Base-by-base conservation (phyloP, 2,797 vertebrate genomes). In the Novumbra hubbsi region DNA sequence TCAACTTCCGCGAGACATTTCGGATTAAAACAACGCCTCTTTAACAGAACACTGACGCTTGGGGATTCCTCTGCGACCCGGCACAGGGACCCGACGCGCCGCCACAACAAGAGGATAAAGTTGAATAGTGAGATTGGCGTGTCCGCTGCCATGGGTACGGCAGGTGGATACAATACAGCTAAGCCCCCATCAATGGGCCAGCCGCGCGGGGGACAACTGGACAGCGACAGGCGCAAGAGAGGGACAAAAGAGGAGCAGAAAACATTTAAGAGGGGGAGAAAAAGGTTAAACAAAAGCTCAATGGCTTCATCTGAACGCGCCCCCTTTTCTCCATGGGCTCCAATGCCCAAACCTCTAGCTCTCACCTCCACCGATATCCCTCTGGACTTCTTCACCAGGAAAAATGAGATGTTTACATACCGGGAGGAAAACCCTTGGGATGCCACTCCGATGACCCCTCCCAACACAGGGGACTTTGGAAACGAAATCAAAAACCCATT, bases 401-500 rank as follows among this genome's bases (percentile, higher is more conserved):
- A 86, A 76, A 50, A 81, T 6, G 93, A 94, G 74, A 80, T 91
- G 48, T 88, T 93, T 85, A 93, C 93, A 5, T 90, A 88, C 76
- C 84, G 88, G 0, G 90, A 93, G 79, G 92, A 93, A 45, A 90
- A 94, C 85, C 92, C 92, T 0, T 91, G 92, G 90, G 93, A 93
- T 68, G 92, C 92, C 62, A 94, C 93, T 1, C 94, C 93, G 5
- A 91, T 94, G 82, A 92, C 93, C 21, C 93, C 94, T 30, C 92
- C 92, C 1, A 91, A 89, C 75, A 89, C 93, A 1, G 90, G 85
- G 71, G 93, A 94, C 14, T 92, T 92, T 66, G 91, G 87, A 64
- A 88, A 93, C 52, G 93, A 93, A 12, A 91, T 97, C 77, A 96
- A 94, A 86, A 99, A 99, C 87, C 97, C 98, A 1, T 99, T 99